Base-by-base conservation (phyloP, 2,113 vertebrate species). In the Ictalurus furcatus region DNA sequence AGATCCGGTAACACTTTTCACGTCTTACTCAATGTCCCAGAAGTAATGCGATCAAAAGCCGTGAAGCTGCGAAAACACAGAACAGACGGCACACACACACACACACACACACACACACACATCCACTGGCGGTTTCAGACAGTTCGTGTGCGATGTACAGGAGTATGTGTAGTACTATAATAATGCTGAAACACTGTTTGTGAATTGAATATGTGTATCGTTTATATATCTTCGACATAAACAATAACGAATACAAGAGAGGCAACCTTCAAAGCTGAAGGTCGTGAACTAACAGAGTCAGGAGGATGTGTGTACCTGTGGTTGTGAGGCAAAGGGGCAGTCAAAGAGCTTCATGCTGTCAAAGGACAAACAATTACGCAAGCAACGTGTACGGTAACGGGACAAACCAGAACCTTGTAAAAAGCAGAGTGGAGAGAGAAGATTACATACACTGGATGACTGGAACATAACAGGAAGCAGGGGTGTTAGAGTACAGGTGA, bases 81-180 rank as follows among this genome's bases (percentile, higher is more conserved):
- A 79, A 52, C 25, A 54, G 13, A 52, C 44, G 2, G 28, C 3
- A 28, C 44, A 52, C 76, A n/a, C 76, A 17, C 76, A 28, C 74
- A 78, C 74, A 44, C 37, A 44, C 74, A 79, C 44, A 79, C 76
- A 79, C 76, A 79, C 21, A 79, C 44, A 52, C 76, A 78, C 76
- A 79, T 23, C 52, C 76, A n/a, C 73, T 4, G 40, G 19, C 74
- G 28, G 63, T 28, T 65, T 28, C 44, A 78, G 23, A 78, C 44
- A 78, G 28, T 16, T 9, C 28, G 7, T 65, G 25, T 65, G 61
- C 25, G 9, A 28, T 65, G 61, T 65, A 11, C 2, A 3, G 25
- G 63, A 23, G 6, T 61, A 61, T 61, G 59, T 23, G 23, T 65
- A 25, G 25, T 65, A 11, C 2, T 65, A 25, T 65, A 65, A 3